Conservation (phyloP, 2,113 vertebrate genomes). For the Ciconia boyciana region DNA sequence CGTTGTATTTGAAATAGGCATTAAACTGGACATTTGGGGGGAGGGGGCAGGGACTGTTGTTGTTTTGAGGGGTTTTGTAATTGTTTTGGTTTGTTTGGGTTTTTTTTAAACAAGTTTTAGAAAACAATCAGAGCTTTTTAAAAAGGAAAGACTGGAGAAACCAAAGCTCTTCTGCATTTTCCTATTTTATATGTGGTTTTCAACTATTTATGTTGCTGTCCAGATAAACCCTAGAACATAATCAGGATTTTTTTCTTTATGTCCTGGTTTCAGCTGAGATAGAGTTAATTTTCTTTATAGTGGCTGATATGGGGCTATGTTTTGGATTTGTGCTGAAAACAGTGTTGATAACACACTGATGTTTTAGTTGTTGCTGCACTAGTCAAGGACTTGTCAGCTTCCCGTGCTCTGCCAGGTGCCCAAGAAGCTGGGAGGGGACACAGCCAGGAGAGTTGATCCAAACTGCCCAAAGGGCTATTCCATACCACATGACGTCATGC, state of each 20-base stretch:
- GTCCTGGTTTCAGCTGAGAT: too few species aligned
- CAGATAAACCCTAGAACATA: background rate
- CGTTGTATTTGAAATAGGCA: fast-evolving
- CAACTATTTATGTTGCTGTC: background rate
- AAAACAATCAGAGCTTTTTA: background rate
- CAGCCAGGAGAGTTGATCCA: too few species aligned
- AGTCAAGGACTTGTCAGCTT: too few species aligned
- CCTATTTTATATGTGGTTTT: background rate
- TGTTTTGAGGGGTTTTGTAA: background rate
- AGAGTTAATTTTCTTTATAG: too few species aligned
- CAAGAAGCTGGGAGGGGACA: too few species aligned
- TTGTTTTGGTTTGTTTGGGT: background rate
- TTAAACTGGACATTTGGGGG: background rate
- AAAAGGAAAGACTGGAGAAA: background rate
- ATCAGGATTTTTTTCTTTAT: background rate
- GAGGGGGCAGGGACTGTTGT: fast-evolving
- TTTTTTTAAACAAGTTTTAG: background rate
- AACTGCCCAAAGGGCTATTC: too few species aligned
- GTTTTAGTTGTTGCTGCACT: too few species aligned
- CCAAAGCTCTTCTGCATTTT: background rate
- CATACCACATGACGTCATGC: too few species aligned
- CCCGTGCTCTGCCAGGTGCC: too few species aligned
- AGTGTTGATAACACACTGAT: too few species aligned
- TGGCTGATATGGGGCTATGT: too few species aligned
- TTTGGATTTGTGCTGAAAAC: too few species aligned